Percentiles rank a stretch among this genome's conserved stretches.
Evolutionary conservation across 2,797 vertebrate genomes (phyloP).

Genomic region (Clamator glandarius): DNA sequence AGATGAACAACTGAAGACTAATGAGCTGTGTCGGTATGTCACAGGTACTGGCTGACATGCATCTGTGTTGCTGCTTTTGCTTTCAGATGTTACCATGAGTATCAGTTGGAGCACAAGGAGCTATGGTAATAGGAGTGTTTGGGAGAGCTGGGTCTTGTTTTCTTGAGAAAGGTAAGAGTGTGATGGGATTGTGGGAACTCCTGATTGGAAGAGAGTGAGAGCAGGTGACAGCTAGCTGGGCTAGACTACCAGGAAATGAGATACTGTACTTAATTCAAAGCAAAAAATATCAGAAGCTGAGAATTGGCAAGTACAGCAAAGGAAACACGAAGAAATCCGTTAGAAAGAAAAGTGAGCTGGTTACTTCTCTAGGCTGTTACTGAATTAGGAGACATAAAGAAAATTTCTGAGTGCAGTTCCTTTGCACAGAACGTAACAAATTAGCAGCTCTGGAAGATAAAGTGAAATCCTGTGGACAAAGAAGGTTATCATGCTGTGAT

Average conservation of each 20-base stretch:
- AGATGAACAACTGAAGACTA: neutral
- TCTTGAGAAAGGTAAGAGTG: conserved; percentile 63
- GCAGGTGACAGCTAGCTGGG: neutral
- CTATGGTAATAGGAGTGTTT: conserved; percentile 60
- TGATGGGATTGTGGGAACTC: conserved; percentile 16
- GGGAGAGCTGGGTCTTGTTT: conserved; percentile 61
- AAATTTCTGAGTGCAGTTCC: neutral
- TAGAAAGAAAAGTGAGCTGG: neutral
- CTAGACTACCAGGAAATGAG: neutral
- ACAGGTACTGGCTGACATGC: conserved; percentile 26
- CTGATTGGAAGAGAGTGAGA: neutral
- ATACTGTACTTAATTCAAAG: neutral
- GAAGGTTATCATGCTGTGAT: neutral
- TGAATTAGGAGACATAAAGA: neutral
- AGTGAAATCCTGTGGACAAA: neutral
- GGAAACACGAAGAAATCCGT: neutral
- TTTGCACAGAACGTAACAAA: neutral
- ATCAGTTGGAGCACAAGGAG: conserved; percentile 52
- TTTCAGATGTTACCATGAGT: conserved; percentile 56
- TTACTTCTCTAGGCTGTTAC: neutral
- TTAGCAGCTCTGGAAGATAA: neutral
- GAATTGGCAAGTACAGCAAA: neutral
- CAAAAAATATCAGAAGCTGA: neutral
- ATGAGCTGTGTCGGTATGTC: neutral
- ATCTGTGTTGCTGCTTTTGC: conserved; percentile 64